Evolutionary conservation across 2,888 invertebrate genomes (phyloP).

Genomic region (Anorthoa munda): DNA sequence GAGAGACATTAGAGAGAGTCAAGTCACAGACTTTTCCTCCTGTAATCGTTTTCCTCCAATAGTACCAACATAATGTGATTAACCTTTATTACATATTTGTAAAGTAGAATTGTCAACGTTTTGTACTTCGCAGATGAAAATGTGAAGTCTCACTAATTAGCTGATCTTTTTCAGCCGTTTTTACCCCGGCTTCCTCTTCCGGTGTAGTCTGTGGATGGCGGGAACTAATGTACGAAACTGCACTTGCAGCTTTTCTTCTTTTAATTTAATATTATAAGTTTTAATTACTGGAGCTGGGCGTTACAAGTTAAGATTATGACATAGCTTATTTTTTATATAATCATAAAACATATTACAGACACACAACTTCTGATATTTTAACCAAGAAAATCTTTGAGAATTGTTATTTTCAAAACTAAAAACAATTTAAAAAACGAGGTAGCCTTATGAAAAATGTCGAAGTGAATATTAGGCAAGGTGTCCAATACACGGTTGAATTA

Average conservation of each 20-base stretch:
- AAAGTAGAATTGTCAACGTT: background rate
- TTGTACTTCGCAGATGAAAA: conserved; percentile 29
- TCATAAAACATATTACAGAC: background rate
- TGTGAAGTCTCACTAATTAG: conserved; percentile 46
- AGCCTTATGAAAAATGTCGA: too few species aligned
- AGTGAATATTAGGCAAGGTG: too few species aligned
- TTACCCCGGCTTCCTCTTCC: conserved; percentile 39
- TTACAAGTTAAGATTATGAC: background rate
- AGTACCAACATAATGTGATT: background rate
- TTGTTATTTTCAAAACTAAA: too few species aligned
- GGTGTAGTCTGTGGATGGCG: conserved; percentile 27
- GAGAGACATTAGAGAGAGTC: too few species aligned
- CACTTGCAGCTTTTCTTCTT: conserved; percentile 9
- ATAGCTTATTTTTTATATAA: too few species aligned
- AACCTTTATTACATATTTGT: background rate
- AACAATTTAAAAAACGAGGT: too few species aligned
- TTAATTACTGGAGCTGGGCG: background rate
- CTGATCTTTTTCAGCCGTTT: conserved; percentile 33
- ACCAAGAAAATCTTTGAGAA: too few species aligned
- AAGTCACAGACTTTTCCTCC: background rate
- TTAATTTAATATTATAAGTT: conserved; percentile 3
- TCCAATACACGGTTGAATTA: too few species aligned
- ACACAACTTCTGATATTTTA: too few species aligned
- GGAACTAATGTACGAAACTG: conserved; percentile 37
- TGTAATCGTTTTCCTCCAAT: background rate